Conservation (phyloP, 2,888 invertebrate species). For the Timandra comae region DNA sequence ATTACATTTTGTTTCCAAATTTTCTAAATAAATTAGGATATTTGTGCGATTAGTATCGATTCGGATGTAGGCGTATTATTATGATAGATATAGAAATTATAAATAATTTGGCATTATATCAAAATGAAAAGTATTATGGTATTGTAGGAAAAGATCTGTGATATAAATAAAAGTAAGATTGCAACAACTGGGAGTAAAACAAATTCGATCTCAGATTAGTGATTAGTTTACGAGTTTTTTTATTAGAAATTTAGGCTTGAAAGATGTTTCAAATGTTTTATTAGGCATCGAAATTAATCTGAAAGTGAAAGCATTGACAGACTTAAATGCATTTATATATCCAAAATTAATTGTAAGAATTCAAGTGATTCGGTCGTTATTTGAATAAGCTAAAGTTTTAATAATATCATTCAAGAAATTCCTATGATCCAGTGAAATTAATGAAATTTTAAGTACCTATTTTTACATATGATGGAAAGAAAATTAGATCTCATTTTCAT, state of each 20-base stretch:
- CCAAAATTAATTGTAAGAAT: conserved; percentile 6
- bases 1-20: conserved; percentile 14
- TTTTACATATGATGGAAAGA: too few relatives aligned
- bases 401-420: conserved; percentile 15
- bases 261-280: conserved; percentile 6
- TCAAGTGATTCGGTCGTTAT: too few relatives aligned
- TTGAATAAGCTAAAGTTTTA: too few relatives aligned
- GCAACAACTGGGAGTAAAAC: conserved; percentile 62
- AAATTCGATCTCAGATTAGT: conserved; percentile 60
- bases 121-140: conserved; percentile 64
- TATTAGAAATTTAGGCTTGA: conserved; percentile 1
- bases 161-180: conserved; percentile 63
- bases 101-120: conserved; percentile 40
- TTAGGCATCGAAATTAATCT: too few relatives aligned
- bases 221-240: conserved; percentile 1
- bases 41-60: conserved; percentile 21
- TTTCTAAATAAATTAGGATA: conserved; percentile 13
- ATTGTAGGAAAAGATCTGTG: conserved; percentile 70
- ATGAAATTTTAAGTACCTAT: too few relatives aligned
- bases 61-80: conserved; percentile 44
- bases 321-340: conserved; percentile 19
- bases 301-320: conserved; percentile 2
- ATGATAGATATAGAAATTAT: conserved; percentile 30
- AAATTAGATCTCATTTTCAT: not conserved
- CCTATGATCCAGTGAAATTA: conserved; percentile 4